Base-by-base conservation (phyloP, 2,113 vertebrate genomes). In the Chascanopsetta lugubris region DNA sequence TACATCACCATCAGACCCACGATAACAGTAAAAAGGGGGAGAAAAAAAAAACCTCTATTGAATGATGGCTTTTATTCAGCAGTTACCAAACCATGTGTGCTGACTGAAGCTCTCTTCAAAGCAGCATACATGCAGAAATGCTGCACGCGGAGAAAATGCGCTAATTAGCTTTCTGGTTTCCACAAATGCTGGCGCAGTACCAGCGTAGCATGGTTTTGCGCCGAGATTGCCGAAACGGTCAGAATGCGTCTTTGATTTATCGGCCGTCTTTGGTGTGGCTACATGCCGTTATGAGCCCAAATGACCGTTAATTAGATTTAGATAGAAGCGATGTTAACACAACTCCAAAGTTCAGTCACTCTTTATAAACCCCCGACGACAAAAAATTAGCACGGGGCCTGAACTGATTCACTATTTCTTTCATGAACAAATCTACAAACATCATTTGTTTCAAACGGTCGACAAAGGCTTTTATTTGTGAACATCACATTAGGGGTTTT, bases 1-100 rank as follows among this genome's bases (percentile, higher is more conserved):
- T 80, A 80, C 80, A 85, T 88, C 82, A 90, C 60, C 77, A 10
- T 29, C 49, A 47, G 61, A 61, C 58, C 69, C 67, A 80, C 32
- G 67, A 85, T 77, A 81, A 77, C 58, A 80, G 46, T 54, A 46
- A 69, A 68, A 64, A 59, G 51, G 25, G 9, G 15, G 15, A 38
- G 15, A 30, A 30, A 5, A 30, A 30, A 38, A 38, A 38, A 11
- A 30, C 68, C 55, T 59, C 40, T 32, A 50, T 15, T 67, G 55
- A 70, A 61, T 34, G 49, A 76, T 79, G 82, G 72, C 55, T 60
- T 69, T 42, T 55, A 58, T 71, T 79, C 65, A 83, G 48, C 40
- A 42, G 27, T 71, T 58, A 61, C 68, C 29, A 60, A 76, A 68
- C n/a, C 38, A 58, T 67, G 49, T 43, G 50, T 38, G 36, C 49